Evolutionary conservation across 2,888 invertebrate genomes (phyloP).

Genomic region (Brachyopa scutellaris): DNA sequence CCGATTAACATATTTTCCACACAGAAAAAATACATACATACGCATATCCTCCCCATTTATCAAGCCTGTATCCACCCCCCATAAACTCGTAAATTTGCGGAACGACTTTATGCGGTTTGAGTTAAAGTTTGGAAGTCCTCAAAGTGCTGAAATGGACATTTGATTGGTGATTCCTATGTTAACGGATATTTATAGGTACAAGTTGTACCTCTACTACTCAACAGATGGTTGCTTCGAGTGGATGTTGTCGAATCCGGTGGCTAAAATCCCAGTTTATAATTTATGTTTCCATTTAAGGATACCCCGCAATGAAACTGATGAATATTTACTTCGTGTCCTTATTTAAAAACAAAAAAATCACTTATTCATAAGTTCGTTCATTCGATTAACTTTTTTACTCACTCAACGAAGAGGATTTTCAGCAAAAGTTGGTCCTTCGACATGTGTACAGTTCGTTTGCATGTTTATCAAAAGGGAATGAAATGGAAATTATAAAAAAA

Average conservation of each 20-base stretch:
- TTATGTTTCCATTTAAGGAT: not conserved
- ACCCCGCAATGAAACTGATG: not conserved
- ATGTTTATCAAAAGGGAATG: not conserved
- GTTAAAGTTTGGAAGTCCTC: constrained; percentile 3
- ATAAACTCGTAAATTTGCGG: constrained; percentile 18
- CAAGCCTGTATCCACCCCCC: not conserved
- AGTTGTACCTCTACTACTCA: no score
- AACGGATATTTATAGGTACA: no score
- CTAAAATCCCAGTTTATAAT: not conserved
- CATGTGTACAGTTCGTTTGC: no score
- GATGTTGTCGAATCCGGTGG: not conserved
- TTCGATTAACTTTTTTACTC: not conserved
- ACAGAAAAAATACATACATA: not conserved
- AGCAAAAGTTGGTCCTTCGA: no score
- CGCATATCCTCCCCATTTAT: not conserved
- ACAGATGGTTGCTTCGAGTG: no score
- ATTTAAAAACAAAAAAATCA: constrained; percentile 40
- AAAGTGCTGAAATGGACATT: constrained; percentile 28
- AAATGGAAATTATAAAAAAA: no score
- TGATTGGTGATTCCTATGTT: constrained; percentile 27
- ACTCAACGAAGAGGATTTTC: not conserved
- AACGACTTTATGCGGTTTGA: constrained; percentile 28
- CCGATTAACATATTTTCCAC: constrained; percentile 2
- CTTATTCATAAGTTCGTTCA: constrained; percentile 25
- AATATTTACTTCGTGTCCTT: constrained; percentile 14